Conservation (phyloP, 2,113 vertebrate genomes). For the Vidua macroura region DNA sequence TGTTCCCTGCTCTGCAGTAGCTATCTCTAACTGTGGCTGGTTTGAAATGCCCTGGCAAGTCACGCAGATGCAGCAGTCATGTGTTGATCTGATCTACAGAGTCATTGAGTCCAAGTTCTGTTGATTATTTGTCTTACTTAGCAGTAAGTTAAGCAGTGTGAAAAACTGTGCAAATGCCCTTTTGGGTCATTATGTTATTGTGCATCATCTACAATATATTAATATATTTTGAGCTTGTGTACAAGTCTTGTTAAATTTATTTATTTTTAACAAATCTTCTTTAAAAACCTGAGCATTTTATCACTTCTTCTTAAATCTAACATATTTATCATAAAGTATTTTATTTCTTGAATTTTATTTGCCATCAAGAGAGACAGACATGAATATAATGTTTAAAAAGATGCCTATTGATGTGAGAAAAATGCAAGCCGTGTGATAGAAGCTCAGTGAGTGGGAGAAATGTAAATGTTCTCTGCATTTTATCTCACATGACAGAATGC, state of each 20-base stretch:
- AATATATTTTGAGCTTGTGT: slow-evolving; percentile 64
- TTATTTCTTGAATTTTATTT: slow-evolving; percentile 78
- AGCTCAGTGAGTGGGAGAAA: slow-evolving; percentile 76
- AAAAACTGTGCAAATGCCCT: slow-evolving; percentile 72
- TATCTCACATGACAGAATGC: slow-evolving; percentile 80
- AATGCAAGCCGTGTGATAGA: slow-evolving; percentile 69
- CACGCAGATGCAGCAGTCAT: slow-evolving; percentile 34
- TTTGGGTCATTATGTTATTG: slow-evolving; percentile 75
- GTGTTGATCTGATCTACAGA: slow-evolving; percentile 65
- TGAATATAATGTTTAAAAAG: slow-evolving; percentile 76
- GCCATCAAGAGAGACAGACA: slow-evolving; percentile 75
- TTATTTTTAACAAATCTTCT: slow-evolving; percentile 73
- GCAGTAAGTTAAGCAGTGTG: slow-evolving; percentile 70
- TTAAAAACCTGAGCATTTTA: slow-evolving; percentile 64
- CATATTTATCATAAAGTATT: slow-evolving; percentile 72
- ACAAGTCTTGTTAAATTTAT: slow-evolving; percentile 69
- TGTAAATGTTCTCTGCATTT: slow-evolving; percentile 73
- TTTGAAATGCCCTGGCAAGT: slow-evolving; percentile 66
- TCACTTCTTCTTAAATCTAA: slow-evolving; percentile 69
- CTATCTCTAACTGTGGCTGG: slow-evolving; percentile 34
- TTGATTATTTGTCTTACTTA: slow-evolving; percentile 56
- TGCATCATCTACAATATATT: slow-evolving; percentile 62
- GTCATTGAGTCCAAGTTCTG: slow-evolving; percentile 59
- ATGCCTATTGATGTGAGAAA: slow-evolving; percentile 79
- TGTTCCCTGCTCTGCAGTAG: not conserved